Percentiles rank a stretch among this genome's conserved stretches.
Evolutionary conservation across 2,888 invertebrate species (phyloP).

Genomic region (Archaeoteleia sp.): DNA sequence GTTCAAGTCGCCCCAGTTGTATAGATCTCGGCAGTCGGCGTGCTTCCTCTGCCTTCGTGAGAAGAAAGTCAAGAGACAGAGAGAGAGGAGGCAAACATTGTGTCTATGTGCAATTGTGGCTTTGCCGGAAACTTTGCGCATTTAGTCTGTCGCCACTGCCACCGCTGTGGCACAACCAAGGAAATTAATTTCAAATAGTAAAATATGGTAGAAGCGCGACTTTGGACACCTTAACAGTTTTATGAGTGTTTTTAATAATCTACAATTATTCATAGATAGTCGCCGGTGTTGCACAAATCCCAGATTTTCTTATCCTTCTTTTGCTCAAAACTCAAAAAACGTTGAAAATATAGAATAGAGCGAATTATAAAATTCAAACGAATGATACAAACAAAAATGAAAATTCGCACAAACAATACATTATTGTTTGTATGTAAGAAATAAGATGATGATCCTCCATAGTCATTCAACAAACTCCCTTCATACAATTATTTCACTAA

Average conservation of each 20-base stretch:
- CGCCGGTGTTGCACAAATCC: too few relatives aligned
- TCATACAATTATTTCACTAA: too few relatives aligned
- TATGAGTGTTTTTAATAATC: slow-evolving; percentile 16
- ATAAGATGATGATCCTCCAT: too few relatives aligned
- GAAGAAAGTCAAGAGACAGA: slow-evolving; percentile 43
- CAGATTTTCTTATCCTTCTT: too few relatives aligned
- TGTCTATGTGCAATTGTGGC: slow-evolving; percentile 64
- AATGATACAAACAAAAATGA: too few relatives aligned
- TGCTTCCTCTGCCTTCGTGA: slow-evolving; percentile 24
- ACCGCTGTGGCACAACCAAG: slow-evolving; percentile 46
- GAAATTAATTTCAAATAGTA: slow-evolving; percentile 58
- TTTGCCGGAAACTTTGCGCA: slow-evolving; percentile 63
- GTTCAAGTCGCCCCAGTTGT: slow-evolving; percentile 47
- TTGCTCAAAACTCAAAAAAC: too few relatives aligned
- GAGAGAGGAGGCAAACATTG: slow-evolving; percentile 57
- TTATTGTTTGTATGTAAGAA: too few relatives aligned
- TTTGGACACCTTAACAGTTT: slow-evolving; percentile 16
- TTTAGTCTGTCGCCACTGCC: slow-evolving; percentile 62
- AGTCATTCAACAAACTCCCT: too few relatives aligned
- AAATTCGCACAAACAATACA: too few relatives aligned
- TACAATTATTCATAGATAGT: background rate
- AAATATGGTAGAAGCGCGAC: slow-evolving; percentile 43
- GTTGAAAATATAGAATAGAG: too few relatives aligned
- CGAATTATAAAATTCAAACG: too few relatives aligned
- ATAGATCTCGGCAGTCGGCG: slow-evolving; percentile 27